Evolutionary conservation across 1,140 invertebrate genomes (phyloP).

Genomic region (Aporrectodea caliginosa): DNA sequence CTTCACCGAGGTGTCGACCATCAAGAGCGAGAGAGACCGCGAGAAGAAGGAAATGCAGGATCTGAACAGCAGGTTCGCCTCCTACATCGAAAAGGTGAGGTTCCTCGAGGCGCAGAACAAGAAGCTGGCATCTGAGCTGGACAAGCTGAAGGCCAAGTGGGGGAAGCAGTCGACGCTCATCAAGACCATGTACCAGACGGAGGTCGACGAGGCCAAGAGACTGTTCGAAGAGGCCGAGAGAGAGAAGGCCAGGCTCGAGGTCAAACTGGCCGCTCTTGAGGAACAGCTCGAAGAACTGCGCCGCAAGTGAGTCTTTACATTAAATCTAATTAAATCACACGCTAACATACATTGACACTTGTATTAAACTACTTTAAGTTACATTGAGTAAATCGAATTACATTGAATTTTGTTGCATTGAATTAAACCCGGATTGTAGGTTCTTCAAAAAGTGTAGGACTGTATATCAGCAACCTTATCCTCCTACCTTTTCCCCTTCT

Average conservation of each 20-base stretch:
- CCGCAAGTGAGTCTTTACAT: constrained; percentile 44
- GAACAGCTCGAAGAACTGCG: constrained; percentile 44
- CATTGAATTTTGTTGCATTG: no score
- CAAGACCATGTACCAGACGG: constrained; percentile 18
- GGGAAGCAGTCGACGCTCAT: background rate
- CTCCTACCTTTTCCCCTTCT: no score
- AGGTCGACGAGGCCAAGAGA: constrained; percentile 34
- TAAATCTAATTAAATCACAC: no score
- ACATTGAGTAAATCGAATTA: no score
- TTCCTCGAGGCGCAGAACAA: constrained; percentile 23
- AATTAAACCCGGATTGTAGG: no score
- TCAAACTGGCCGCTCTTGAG: constrained; percentile 9
- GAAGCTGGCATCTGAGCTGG: background rate
- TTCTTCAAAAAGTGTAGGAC: no score
- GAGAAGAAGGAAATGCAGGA: constrained; percentile 29
- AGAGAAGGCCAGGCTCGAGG: constrained; percentile 30
- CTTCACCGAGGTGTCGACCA: constrained; percentile 49
- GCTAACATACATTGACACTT: no score
- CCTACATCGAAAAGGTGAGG: constrained; percentile 28
- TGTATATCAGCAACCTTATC: no score
- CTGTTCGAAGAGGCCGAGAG: constrained; percentile 32
- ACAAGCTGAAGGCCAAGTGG: background rate
- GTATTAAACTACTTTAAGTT: no score
- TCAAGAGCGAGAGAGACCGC: constrained; percentile 54
- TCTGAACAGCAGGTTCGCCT: constrained; percentile 18